Conservation (phyloP, 2,113 vertebrate species). For the Pseudolaguvia tuberculata region DNA sequence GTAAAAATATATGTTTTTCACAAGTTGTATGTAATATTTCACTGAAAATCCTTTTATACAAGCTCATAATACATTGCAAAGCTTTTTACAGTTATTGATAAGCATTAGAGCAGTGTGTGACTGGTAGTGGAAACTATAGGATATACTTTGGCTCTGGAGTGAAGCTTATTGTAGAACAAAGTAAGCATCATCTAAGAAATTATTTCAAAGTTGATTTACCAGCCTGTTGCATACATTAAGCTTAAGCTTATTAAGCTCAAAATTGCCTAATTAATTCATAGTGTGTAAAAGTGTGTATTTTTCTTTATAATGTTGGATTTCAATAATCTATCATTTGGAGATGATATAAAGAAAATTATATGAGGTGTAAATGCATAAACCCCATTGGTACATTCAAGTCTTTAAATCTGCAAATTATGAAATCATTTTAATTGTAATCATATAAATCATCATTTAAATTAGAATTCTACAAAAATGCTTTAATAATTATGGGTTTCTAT, state of each 20-base stretch:
- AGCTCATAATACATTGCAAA: background rate
- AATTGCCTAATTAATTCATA: background rate
- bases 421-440: too few species aligned
- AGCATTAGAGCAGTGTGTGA: slow-evolving; percentile 32
- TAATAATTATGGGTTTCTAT: background rate
- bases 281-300: background rate
- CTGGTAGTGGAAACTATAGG: slow-evolving; percentile 35
- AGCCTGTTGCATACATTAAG: background rate
- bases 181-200: slow-evolving; percentile 6
- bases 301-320: background rate
- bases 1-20: background rate
- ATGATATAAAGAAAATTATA: background rate
- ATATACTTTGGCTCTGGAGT: slow-evolving; percentile 32
- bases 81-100: slow-evolving; percentile 32
- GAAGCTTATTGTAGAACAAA: slow-evolving; percentile 22
- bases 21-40: background rate
- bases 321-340: background rate
- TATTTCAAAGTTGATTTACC: background rate
- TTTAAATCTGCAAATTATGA: too few species aligned
- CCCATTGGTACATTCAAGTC: too few species aligned
- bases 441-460: too few species aligned
- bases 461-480: background rate
- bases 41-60: background rate
- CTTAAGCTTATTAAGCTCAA: too few species aligned
- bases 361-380: too few species aligned